Percentiles rank a stretch among this genome's conserved stretches.
Evolutionary conservation across 1,140 invertebrate species (phyloP).

Genomic region (Akabosia matsudoensis): DNA sequence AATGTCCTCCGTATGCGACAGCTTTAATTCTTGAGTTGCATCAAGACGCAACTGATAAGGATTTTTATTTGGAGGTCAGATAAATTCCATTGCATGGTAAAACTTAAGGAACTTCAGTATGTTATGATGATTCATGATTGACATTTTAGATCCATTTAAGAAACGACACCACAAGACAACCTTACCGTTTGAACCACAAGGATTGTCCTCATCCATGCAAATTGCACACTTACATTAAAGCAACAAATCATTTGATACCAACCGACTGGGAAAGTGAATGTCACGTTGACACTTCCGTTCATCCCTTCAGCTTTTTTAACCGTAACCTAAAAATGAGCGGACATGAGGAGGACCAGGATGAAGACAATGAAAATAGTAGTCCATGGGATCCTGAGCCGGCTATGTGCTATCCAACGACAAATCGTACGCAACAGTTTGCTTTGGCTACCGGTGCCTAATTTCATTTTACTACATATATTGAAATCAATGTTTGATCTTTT

Average conservation of each 20-base stretch:
- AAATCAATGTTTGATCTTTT: too few relatives aligned
- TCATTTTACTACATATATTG: too few relatives aligned
- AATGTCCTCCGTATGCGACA: slow-evolving; percentile 69
- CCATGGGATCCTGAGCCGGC: too few relatives aligned
- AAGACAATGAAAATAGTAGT: too few relatives aligned
- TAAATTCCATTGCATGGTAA: not conserved
- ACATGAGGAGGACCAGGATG: too few relatives aligned
- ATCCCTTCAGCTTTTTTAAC: too few relatives aligned
- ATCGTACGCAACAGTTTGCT: too few relatives aligned
- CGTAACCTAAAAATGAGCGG: too few relatives aligned
- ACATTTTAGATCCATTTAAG: not conserved
- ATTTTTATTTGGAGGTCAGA: not conserved
- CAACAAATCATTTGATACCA: not conserved
- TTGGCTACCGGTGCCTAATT: too few relatives aligned
- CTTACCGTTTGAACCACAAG: not conserved
- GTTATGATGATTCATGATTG: not conserved
- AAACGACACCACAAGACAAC: not conserved
- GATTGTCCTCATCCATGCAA: not conserved
- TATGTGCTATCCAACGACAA: too few relatives aligned
- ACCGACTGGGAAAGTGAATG: slow-evolving; percentile 45
- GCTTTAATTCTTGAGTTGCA: slow-evolving; percentile 70
- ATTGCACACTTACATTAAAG: not conserved
- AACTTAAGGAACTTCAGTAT: not conserved
- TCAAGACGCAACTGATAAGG: slow-evolving; percentile 50
- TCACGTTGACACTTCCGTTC: too few relatives aligned